phyloP scores from a whole-genome alignment of 2,113 vertebrate genomes.

The Leptocoma aspasia region DNA sequence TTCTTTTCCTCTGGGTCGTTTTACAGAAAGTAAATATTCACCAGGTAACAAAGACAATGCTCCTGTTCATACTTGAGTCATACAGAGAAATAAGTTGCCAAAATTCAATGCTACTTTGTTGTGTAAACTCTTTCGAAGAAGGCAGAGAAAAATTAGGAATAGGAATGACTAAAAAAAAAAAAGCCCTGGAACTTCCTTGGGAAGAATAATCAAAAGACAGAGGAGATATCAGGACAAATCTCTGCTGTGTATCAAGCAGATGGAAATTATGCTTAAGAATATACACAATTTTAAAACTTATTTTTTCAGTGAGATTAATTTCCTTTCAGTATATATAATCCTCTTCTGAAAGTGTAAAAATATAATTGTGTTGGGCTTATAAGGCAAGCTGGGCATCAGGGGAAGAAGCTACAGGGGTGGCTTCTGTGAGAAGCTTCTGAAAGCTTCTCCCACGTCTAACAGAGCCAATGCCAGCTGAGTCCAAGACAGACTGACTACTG shows the following conservation, averaged over 20 bases:
- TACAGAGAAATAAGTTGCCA: not conserved
- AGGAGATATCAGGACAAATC: not conserved
- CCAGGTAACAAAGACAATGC: not conserved
- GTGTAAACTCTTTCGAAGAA: not conserved
- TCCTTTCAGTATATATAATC: not conserved
- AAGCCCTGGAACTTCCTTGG: not conserved
- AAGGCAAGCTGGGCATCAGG: not conserved
- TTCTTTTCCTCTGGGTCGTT: not conserved
- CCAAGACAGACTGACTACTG: not conserved
- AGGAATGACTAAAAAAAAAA: not conserved
- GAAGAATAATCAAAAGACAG: not conserved
- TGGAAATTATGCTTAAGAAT: not conserved
- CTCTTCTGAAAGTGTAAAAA: not conserved
- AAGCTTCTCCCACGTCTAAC: not conserved
- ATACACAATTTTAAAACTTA: not conserved
- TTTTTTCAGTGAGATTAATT: not conserved
- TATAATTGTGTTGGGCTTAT: not conserved
- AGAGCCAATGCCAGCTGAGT: not conserved
- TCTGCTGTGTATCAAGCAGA: not conserved
- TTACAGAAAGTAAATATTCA: not conserved
- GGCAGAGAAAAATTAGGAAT: not conserved
- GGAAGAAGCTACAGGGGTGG: not conserved
- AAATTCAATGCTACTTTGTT: not conserved
- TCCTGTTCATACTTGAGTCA: not conserved
- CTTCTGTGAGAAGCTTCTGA: not conserved